Conservation (phyloP, 2,113 vertebrate species). For the Halcyon senegalensis region DNA sequence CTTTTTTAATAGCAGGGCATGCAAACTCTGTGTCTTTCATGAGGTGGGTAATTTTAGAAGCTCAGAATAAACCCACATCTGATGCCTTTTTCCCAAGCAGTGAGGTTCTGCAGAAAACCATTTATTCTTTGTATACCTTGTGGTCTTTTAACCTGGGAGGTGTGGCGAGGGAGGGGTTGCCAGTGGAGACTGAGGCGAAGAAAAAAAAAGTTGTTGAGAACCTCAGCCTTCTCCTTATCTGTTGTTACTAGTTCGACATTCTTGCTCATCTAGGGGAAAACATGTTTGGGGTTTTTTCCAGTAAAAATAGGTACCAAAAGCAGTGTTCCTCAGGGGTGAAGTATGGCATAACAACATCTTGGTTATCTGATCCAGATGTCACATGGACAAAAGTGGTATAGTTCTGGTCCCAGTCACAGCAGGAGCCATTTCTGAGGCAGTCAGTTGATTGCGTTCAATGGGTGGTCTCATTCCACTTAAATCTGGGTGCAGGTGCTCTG, state of each 20-base stretch:
- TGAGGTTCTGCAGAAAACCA: not conserved
- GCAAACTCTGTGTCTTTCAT: not conserved
- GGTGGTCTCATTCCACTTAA: not conserved
- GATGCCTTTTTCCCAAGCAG: not conserved
- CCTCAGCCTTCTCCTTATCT: no score
- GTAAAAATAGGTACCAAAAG: not conserved
- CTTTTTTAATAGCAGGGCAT: not conserved
- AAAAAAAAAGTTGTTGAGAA: no score
- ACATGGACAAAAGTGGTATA: not conserved
- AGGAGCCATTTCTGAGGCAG: not conserved
- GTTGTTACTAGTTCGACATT: no score
- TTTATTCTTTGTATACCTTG: not conserved
- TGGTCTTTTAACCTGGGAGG: no score
- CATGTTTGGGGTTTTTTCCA: not conserved
- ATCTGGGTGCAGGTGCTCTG: not conserved
- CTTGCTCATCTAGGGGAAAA: not conserved
- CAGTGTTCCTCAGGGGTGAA: not conserved
- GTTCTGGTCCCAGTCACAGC: no score
- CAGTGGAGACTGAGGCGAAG: no score
- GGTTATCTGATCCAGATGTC: not conserved
- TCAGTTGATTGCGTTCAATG: accelerated
- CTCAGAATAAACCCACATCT: not conserved
- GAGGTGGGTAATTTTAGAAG: not conserved
- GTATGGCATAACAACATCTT: not conserved
- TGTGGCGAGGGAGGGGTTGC: no score